A percentile compares a stretch with the other conserved stretches of the same genome.
phyloP scores from a whole-genome alignment of 2,113 vertebrate genomes.

The Marcusenius ussheri region DNA sequence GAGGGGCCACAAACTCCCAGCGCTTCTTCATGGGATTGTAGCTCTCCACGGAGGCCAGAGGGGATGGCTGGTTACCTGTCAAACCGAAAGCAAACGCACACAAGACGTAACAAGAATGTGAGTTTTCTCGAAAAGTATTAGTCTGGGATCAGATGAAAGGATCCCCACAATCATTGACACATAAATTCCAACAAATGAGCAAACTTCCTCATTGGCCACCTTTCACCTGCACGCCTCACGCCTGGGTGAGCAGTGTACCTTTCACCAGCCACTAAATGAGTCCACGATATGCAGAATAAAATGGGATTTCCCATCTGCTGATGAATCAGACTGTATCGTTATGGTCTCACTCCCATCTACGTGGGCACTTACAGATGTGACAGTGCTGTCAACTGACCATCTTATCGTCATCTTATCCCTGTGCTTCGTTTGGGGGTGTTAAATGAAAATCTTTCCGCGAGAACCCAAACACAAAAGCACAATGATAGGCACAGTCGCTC shows the following conservation, averaged over 20 bases:
- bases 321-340: neutral
- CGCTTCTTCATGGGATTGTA: conserved; percentile 77
- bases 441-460: neutral
- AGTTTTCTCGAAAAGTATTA: neutral
- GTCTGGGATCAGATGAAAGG: neutral
- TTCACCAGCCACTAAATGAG: neutral
- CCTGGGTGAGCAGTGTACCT: neutral
- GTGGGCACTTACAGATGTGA: neutral
- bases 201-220: neutral
- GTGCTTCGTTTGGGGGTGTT: neutral
- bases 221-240: neutral
- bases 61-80: conserved; percentile 85
- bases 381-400: neutral
- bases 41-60: conserved; percentile 80
- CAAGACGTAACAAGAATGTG: neutral
- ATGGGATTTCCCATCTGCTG: neutral
- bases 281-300: neutral
- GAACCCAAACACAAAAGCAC: neutral
- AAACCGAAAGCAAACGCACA: conserved; percentile 21
- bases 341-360: neutral
- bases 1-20: conserved; percentile 77
- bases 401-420: neutral
- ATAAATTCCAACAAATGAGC: neutral
- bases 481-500: neutral
- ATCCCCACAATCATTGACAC: neutral